Base-by-base conservation (phyloP, 2,888 invertebrate genomes). In the Thelaira solivaga region DNA sequence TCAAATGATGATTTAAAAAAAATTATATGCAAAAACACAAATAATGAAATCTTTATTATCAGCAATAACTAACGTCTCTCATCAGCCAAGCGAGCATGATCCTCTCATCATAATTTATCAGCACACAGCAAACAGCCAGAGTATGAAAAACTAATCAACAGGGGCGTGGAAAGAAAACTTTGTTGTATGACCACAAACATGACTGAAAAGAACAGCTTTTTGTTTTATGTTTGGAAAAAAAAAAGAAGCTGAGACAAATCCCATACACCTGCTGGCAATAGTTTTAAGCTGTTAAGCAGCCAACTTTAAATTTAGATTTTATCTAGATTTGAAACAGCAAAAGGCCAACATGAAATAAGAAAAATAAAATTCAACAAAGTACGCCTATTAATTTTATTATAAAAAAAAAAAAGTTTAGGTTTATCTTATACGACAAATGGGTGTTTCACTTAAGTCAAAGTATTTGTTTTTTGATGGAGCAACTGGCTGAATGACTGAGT, bases 141-240 rank as follows among this genome's bases (percentile, higher is more conserved):
- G n/a, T n/a, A n/a, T n/a, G n/a, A n/a, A 24, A 36, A 53, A 65
- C 74, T 78, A 74, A 78, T 78, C 74, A 78, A 68, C 67, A 78
- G 74, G 78, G 78, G 78, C 78, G 78, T 74, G 69, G 74, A 78
- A 55, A n/a, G n/a, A 47, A 69, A 77, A 77, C 64, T 72, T 62
- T 72, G 69, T 69, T 61, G 69, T 45, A 55, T 2, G 13, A 45
- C n/a, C n/a, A n/a, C n/a, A n/a, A n/a, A 34, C 45, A 47, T 13
- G 43, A 22, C 4, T 47, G 47, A 22, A 20, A 39, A 34, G 7
- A 39, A 24, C 10, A n/a, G n/a, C n/a, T n/a, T n/a, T n/a, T n/a
- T n/a, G n/a, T n/a, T n/a, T n/a, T n/a, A n/a, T n/a, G n/a, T n/a
- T n/a, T n/a, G n/a, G n/a, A n/a, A n/a, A n/a, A n/a, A n/a, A n/a